A percentile compares a stretch with the other conserved stretches of the same genome.
Conservation (phyloP, 2,113 vertebrate genomes). For the Climacteris rufus region DNA sequence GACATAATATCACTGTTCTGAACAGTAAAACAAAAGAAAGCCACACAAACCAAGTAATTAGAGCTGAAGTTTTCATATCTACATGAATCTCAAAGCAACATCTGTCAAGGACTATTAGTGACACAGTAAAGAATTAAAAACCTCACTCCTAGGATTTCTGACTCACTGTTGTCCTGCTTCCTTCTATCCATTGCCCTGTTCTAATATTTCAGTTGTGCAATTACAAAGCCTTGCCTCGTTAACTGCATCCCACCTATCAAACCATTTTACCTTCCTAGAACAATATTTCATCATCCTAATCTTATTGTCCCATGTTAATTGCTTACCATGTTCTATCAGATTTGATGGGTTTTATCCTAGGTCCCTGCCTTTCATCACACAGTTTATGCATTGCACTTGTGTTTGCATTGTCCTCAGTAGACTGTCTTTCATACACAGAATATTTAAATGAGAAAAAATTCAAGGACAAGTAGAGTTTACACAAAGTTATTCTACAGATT, state of each 20-base stretch:
- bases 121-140: background rate
- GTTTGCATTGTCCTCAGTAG: background rate
- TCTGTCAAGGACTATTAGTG: conserved; percentile 19
- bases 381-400: background rate
- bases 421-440: background rate
- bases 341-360: background rate
- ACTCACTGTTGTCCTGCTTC: background rate
- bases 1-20: background rate
- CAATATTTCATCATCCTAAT: background rate
- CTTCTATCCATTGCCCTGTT: background rate
- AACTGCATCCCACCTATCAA: background rate
- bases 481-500: background rate
- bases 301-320: background rate
- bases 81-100: background rate
- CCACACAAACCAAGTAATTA: conserved; percentile 7
- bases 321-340: background rate
- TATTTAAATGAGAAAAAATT: conserved; percentile 20
- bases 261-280: background rate
- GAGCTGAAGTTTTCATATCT: conserved; percentile 22
- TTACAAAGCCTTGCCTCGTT: background rate
- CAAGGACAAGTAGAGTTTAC: background rate
- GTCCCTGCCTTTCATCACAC: background rate
- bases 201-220: background rate
- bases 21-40: background rate
- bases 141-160: background rate